These are phyloP conservation scores for Pelvicachromis taeniatus DNA, from an alignment of 2,113 vertebrate species.

Conservation along the genomic window DNA sequence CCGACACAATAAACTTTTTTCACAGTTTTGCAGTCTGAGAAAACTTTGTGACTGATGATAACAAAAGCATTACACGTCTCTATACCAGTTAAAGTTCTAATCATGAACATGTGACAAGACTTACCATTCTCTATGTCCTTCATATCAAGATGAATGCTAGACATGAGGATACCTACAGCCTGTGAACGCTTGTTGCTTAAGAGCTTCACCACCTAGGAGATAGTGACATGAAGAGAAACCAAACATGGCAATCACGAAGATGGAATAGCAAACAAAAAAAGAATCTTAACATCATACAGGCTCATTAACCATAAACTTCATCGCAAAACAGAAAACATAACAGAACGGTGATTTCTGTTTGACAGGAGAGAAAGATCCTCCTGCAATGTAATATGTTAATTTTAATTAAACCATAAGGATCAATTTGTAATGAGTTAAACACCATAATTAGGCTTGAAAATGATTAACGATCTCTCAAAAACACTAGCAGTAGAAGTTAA, in stretches of 20 bases:
- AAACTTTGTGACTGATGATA: not conserved
- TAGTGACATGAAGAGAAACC: not conserved
- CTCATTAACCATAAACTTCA: not conserved
- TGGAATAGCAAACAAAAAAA: not conserved
- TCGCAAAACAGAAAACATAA: not conserved
- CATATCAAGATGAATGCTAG: slow-evolving; percentile 78
- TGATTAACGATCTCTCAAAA: not conserved
- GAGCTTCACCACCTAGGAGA: slow-evolving; percentile 86
- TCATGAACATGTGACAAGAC: not conserved
- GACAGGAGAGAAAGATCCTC: not conserved
- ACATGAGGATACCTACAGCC: slow-evolving; percentile 85
- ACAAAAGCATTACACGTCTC: not conserved
- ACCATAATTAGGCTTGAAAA: not conserved
- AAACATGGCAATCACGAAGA: not conserved
- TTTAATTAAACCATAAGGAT: not conserved
- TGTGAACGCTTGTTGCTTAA: slow-evolving; percentile 96
- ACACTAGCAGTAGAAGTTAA: not conserved
- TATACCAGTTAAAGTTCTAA: not conserved
- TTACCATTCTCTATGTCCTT: slow-evolving; percentile 76
- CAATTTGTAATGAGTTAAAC: not conserved
- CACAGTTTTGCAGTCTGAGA: not conserved
- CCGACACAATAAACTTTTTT: not conserved
- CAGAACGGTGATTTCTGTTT: not conserved
- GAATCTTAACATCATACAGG: not conserved
- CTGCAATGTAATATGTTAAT: not conserved